Base-by-base conservation (phyloP, 2,797 vertebrate species). In the Parauchenoglanis punctatus region DNA sequence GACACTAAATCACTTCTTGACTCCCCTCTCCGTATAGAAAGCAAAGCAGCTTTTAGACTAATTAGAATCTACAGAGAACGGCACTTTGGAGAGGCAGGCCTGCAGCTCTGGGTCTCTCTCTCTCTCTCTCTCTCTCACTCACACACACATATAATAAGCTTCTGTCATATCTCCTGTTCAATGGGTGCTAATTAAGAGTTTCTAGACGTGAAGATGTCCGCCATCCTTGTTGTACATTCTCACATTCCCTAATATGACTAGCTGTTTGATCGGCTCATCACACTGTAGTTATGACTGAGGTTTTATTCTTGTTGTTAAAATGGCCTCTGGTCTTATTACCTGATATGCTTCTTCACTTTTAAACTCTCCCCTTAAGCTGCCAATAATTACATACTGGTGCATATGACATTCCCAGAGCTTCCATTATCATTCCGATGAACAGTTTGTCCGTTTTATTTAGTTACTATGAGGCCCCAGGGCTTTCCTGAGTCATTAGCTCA, bases 1-100 rank as follows among this genome's bases (percentile, higher is more conserved):
- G 92, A 94, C 91, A 86, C 91, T 92, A 94, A 94, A 95, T 94
- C 94, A 58, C 93, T 94, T 28, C 94, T 93, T 90, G 46, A 92
- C 92, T 92, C 90, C 90, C 67, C 52, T 67, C 68, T 65, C 70
- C 18, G 87, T 78, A 89, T 87, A 84, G 90, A 93, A 91, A 93
- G 92, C 89, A 56, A 83, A 91, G 77, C 90, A 88, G 91, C 93
- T 93, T 91, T 94, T 91, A 76, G 76, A 61, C 91, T 94, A 94
- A 95, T 94, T 95, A 91, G 92, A 92, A 89, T 88, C 89, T 88
- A 89, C 91, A 91, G 92, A 92, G 93, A 91, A 86, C 56, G 80
- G 86, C 84, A 92, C 92, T 87, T 89, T 86, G 84, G 87, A 92
- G 90, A 87, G 72, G 89, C 89, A 90, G 89, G 89, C 40, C 81